These are phyloP conservation scores for Crotalus viridis DNA, from an alignment of 2,113 vertebrate species.

Conservation along the genomic window DNA sequence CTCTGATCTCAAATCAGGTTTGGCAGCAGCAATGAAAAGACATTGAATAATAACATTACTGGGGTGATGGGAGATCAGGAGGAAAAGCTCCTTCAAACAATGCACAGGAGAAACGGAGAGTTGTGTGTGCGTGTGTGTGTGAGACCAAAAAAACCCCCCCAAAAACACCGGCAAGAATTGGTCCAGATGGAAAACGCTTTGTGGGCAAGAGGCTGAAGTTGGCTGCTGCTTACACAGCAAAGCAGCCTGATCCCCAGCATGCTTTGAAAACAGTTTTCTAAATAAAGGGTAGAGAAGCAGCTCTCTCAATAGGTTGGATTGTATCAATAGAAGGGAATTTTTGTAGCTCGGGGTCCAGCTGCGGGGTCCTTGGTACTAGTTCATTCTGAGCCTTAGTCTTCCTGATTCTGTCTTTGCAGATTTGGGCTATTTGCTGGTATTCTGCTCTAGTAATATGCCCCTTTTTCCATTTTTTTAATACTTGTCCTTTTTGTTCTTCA, in stretches of 20 bases:
- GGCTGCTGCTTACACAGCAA: not conserved
- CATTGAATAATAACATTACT: slow-evolving; percentile 73
- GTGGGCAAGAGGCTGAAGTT: not conserved
- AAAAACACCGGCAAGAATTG: slow-evolving; percentile 39
- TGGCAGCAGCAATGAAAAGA: slow-evolving; percentile 80
- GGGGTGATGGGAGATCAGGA: slow-evolving; percentile 63
- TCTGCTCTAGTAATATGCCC: no score
- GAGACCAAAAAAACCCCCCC: not conserved
- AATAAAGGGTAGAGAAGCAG: not conserved
- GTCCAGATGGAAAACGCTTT: slow-evolving; percentile 35
- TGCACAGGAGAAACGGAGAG: not conserved
- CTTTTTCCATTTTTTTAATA: no score
- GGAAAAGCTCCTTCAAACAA: slow-evolving; percentile 43
- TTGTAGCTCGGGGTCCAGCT: not conserved
- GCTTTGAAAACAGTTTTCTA: not conserved
- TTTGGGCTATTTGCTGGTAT: not conserved
- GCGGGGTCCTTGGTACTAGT: not conserved
- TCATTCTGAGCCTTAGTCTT: not conserved
- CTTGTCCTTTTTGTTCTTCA: no score
- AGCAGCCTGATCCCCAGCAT: not conserved
- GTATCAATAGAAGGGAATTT: not conserved
- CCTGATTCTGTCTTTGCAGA: not conserved
- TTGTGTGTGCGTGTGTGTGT: not conserved
- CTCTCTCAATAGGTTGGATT: not conserved
- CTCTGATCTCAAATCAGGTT: slow-evolving; percentile 73